These are phyloP conservation scores for Orthonychiurus folsomi DNA, from an alignment of 2,888 invertebrate species.

Conservation along the genomic window DNA sequence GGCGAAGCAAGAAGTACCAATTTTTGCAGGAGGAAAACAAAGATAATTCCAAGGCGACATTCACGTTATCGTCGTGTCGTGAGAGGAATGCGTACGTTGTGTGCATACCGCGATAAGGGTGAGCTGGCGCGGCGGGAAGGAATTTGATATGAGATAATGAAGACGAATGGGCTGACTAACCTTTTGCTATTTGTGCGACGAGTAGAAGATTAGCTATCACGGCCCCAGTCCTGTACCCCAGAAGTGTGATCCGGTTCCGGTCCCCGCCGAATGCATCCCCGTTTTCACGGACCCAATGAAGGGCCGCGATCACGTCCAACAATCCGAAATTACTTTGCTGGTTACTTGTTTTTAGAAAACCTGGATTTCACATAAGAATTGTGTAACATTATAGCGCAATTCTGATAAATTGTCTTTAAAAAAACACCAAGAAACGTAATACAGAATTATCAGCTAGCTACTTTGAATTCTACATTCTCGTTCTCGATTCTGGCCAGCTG, in stretches of 20 bases:
- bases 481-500: too few species aligned
- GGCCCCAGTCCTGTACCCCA: constrained; percentile 95
- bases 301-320: constrained; percentile 85
- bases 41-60: too few species aligned
- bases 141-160: constrained; percentile 2
- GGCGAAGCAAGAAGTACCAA: too few species aligned
- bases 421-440: too few species aligned
- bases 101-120: not conserved
- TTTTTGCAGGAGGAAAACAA: too few species aligned
- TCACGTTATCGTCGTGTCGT: too few species aligned
- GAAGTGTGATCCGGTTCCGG: constrained; percentile 79
- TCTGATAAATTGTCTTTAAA: too few species aligned
- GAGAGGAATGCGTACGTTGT: too few species aligned
- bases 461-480: too few species aligned
- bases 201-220: constrained; percentile 92
- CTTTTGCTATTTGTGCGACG: constrained; percentile 88
- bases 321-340: constrained; percentile 86
- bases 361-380: constrained; percentile 46
- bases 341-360: constrained; percentile 81
- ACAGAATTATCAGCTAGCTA: too few species aligned
- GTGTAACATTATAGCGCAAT: not conserved
- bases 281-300: constrained; percentile 94
- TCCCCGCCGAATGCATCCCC: constrained; percentile 92
- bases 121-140: not conserved
- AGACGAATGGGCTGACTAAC: constrained; percentile 48